Conservation (phyloP, 2,113 vertebrate species). For the Takifugu bimaculatus region DNA sequence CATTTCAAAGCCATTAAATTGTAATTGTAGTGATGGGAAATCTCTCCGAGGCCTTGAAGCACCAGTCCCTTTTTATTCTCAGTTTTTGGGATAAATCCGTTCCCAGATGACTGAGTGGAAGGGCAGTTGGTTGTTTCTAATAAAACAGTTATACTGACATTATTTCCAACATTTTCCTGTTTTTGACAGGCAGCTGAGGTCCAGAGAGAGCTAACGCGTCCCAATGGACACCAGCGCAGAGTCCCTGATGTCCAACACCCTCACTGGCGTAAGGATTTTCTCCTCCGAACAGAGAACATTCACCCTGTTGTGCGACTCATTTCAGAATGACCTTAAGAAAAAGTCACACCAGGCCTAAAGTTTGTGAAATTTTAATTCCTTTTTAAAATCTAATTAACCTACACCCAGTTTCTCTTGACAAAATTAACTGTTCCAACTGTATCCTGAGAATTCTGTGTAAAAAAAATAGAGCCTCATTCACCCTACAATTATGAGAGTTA, state of each 20-base stretch:
- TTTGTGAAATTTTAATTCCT: no score
- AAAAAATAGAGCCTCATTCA: no score
- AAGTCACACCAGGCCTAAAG: no score
- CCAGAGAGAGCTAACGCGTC: conserved; percentile 15
- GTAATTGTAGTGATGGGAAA: conserved; percentile 50
- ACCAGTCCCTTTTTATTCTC: conserved; percentile 9
- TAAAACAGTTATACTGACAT: conserved; percentile 62
- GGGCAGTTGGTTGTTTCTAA: conserved; percentile 39
- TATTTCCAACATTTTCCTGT: conserved; percentile 33
- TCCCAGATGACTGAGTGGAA: conserved; percentile 37
- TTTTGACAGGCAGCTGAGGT: conserved; percentile 30
- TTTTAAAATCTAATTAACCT: no score
- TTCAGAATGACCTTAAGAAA: no score
- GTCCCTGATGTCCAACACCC: conserved; percentile 13
- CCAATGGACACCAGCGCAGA: conserved; percentile 51
- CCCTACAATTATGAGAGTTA: no score
- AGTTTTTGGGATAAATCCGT: conserved; percentile 55
- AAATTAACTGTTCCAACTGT: no score
- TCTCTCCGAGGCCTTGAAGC: conserved; percentile 52
- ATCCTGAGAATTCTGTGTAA: no score
- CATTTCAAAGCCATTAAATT: conserved; percentile 56
- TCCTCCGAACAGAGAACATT: neutral
- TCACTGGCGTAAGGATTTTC: conserved; percentile 42
- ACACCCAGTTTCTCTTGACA: no score
- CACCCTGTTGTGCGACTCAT: no score